Conservation (phyloP, 2,113 vertebrate species). For the Mesocricetus auratus region DNA sequence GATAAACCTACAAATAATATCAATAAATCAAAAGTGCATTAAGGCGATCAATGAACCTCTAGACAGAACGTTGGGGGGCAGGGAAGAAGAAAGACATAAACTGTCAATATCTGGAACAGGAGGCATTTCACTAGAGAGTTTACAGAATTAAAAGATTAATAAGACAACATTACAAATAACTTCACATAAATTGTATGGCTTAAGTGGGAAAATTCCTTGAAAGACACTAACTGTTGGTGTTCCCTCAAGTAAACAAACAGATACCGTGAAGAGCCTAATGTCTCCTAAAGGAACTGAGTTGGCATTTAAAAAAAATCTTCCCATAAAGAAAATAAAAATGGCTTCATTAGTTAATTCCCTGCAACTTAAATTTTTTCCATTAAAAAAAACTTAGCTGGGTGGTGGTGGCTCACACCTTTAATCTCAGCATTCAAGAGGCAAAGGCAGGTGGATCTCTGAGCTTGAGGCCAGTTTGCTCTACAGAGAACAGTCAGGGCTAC, state of each 20-base stretch:
- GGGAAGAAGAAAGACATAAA: neutral
- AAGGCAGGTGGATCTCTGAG: neutral
- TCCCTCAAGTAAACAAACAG: neutral
- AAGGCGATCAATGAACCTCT: neutral
- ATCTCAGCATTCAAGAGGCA: neutral
- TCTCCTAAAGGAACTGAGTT: neutral
- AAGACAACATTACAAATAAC: neutral
- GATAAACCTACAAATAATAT: neutral
- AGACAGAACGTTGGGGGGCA: neutral
- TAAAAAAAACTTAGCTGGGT: neutral
- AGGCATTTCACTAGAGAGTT: neutral
- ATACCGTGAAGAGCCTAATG: neutral
- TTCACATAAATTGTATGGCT: neutral
- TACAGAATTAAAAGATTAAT: neutral
- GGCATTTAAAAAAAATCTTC: neutral
- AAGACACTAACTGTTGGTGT: neutral
- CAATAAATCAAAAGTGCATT: neutral
- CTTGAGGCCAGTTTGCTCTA: too few relatives aligned
- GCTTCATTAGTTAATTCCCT: neutral
- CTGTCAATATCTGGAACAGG: neutral
- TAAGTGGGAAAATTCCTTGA: neutral
- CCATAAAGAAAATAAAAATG: neutral
- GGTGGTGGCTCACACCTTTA: too few relatives aligned
- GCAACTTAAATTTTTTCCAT: neutral
- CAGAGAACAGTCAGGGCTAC: neutral